A percentile compares a stretch with the other conserved stretches of the same genome.
Evolutionary conservation across 64 coral and sea anemone species (phyloP).

Genomic region (Pocillopora verrucosa): DNA sequence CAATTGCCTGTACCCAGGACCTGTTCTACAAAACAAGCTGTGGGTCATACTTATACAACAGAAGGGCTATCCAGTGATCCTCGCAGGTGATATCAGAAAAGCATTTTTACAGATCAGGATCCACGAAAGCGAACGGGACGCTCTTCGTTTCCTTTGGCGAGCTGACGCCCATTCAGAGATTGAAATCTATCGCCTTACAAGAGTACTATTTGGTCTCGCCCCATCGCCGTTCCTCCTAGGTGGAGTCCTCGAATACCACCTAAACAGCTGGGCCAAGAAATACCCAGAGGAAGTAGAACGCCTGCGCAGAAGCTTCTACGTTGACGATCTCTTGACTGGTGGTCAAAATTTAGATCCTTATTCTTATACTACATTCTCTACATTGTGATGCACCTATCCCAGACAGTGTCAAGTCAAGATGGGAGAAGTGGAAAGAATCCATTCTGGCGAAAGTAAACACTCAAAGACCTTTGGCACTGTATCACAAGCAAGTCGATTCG

Average conservation of each 20-base stretch:
- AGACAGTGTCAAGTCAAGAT: neutral
- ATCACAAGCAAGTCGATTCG: neutral
- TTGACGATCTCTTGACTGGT: slow-evolving; percentile 46
- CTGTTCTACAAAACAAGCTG: neutral
- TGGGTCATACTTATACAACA: slow-evolving; percentile 12
- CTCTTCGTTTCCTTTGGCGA: slow-evolving; percentile 26
- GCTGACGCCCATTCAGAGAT: neutral
- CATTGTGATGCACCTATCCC: slow-evolving; percentile 19
- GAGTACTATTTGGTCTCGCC: slow-evolving; percentile 32
- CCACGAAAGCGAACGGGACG: slow-evolving; percentile 17
- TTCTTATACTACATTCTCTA: too few species aligned
- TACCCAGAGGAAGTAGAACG: slow-evolving; percentile 7
- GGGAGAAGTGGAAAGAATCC: too few species aligned
- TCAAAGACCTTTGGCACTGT: too few species aligned
- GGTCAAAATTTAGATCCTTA: slow-evolving; percentile 17
- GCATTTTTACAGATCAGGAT: slow-evolving; percentile 40
- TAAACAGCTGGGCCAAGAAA: slow-evolving; percentile 46
- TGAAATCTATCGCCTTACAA: neutral
- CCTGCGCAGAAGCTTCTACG: slow-evolving; percentile 29
- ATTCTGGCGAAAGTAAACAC: too few species aligned
- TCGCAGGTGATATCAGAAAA: slow-evolving; percentile 57
- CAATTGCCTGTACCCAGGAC: neutral
- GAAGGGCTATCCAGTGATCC: neutral
- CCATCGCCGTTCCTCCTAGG: slow-evolving; percentile 43
- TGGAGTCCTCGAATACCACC: slow-evolving; percentile 46